Conservation (phyloP, 2,113 vertebrate species). For the Gymnobelideus leadbeateri region DNA sequence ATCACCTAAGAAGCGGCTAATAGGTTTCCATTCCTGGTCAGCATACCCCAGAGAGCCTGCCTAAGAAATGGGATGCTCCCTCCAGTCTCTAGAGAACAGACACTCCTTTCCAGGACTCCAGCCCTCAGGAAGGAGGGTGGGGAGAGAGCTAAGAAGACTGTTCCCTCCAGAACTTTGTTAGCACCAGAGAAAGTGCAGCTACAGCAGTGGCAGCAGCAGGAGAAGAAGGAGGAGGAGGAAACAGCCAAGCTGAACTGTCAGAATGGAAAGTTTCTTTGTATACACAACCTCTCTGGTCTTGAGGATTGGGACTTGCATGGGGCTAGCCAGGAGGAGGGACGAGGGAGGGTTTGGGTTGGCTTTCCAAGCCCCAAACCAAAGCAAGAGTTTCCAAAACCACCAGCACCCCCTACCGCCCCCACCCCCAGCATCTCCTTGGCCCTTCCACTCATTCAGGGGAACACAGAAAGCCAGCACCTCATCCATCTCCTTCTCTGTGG, state of each 20-base stretch:
- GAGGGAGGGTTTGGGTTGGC: constrained; percentile 49
- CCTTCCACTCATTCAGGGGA: constrained; percentile 25
- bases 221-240: not conserved
- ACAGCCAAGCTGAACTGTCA: not conserved
- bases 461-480: constrained; percentile 66
- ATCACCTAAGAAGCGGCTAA: not conserved
- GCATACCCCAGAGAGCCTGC: not conserved
- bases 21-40: not conserved
- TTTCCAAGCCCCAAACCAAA: constrained; percentile 66
- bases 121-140: not conserved
- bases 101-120: not conserved
- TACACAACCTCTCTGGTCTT: constrained; percentile 48
- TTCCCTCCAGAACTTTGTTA: not conserved
- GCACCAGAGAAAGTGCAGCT: not conserved
- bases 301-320: constrained; percentile 58
- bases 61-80: not conserved
- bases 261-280: constrained; percentile 32
- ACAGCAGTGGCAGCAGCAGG: not conserved
- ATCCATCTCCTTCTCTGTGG: constrained; percentile 57
- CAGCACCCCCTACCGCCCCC: no score
- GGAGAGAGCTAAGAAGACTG: not conserved
- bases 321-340: constrained; percentile 39
- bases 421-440: not conserved
- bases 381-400: constrained; percentile 54
- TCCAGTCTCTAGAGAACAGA: not conserved